Conservation (phyloP, 2,797 vertebrate species). For the Serranus cabrilla region DNA sequence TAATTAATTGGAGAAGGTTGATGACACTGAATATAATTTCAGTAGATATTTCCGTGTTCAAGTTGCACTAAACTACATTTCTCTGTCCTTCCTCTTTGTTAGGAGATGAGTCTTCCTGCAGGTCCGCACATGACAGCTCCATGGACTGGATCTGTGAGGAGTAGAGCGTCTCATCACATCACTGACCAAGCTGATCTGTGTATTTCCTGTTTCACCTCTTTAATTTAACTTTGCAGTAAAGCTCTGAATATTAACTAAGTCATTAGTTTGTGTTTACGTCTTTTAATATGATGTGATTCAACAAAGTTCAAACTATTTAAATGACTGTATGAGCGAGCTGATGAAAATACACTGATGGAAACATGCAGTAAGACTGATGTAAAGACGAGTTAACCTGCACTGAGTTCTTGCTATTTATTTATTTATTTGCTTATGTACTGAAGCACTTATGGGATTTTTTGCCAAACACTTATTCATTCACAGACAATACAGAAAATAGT, state of each 20-base stretch:
- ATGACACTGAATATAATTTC: background rate
- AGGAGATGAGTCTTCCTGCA: constrained; percentile 62
- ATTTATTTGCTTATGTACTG: constrained; percentile 55
- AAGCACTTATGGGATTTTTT: constrained; percentile 27
- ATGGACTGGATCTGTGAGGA: constrained; percentile 94
- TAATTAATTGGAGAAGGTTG: background rate
- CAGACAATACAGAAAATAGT: background rate
- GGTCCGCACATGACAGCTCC: constrained; percentile 81
- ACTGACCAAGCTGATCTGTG: background rate
- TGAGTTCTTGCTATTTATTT: constrained; percentile 42
- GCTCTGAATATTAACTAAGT: constrained; percentile 13
- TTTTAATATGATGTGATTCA: background rate
- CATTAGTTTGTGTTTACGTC: constrained; percentile 22
- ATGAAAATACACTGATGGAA: background rate
- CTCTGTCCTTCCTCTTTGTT: constrained; percentile 10
- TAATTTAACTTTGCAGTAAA: constrained; percentile 9
- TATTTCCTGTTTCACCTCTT: background rate
- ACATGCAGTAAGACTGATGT: background rate
- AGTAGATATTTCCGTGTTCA: too few relatives aligned
- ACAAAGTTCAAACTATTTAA: background rate
- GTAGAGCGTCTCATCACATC: constrained; percentile 67
- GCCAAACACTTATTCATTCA: constrained; percentile 5
- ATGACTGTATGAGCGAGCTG: background rate
- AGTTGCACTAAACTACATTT: background rate
- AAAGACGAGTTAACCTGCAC: constrained; percentile 8